Base-by-base conservation (phyloP, 2,113 vertebrate genomes). In the Neodon shergylaensis region DNA sequence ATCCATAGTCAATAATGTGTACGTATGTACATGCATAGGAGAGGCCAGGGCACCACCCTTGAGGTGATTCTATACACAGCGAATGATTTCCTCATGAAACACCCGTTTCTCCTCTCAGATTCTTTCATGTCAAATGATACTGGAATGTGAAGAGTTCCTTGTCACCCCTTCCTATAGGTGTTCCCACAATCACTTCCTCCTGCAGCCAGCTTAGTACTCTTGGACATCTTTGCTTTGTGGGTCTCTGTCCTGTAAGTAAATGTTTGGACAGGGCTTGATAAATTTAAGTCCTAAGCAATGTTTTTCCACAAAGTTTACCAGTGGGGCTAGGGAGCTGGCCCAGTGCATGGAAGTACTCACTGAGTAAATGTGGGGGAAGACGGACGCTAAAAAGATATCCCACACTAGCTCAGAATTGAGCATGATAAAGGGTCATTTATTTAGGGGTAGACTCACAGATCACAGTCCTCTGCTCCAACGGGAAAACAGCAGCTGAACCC, bases 1-100 rank as follows among this genome's bases (percentile, higher is more conserved):
- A 42, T 90, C 47, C 21, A 47, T 52, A 74, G n/a, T 33, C 10
- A 47, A 68, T 21, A 42, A 65, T 87, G 70, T 54, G 9, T 39
- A 10, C 24, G 16, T n/a, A 5, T n/a, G 19, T 16, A 26, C 9
- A 11, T 3, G 12, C 10, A 2, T n/a, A 12, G 28, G 65, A 16
- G 28, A 42, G 16, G 13, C 39, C 26, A 1, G 28, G 26, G 26
- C 4, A 65, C 16, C 28, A 84, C 7, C 58, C 58, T 9, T 65
- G 26, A 65, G 39, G 39, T 65, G 82, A 31, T 44, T 33, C 44
- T 42, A 44, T 11, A n/a, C 49, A 36, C 1, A 7, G 21, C 49
- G 17, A 72, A 65, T 22, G 77, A 52, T 52, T 68, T 68, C 49
- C 4, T 68, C 49, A 1, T 3, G 47, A 49, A 87, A 47, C 28